Evolutionary conservation across 2,113 vertebrate genomes (phyloP).

Genomic region (Maccullochella peelii): DNA sequence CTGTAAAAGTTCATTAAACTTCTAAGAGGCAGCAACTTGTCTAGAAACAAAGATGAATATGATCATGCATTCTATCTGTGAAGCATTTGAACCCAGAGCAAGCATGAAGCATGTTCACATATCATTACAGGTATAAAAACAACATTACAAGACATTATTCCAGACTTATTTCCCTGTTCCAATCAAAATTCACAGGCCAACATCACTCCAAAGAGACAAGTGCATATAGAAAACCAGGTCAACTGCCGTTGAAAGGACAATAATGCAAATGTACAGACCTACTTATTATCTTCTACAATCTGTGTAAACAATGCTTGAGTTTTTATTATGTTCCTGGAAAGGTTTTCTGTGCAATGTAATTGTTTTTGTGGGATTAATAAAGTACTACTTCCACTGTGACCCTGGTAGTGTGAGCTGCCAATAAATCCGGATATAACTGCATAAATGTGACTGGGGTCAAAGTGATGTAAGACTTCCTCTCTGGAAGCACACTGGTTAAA

Average conservation of each 20-base stretch:
- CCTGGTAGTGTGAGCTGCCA: background rate
- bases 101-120: background rate
- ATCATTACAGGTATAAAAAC: background rate
- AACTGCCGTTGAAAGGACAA: background rate
- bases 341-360: background rate
- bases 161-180: background rate
- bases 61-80: background rate
- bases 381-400: background rate
- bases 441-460: constrained; percentile 19
- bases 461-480: constrained; percentile 22
- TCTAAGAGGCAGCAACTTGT: background rate
- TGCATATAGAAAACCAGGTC: background rate
- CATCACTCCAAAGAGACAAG: background rate
- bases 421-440: constrained; percentile 24
- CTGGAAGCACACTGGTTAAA: constrained; percentile 56
- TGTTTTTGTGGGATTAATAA: background rate
- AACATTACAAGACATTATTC: background rate
- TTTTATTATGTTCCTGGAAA: background rate
- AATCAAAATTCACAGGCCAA: background rate
- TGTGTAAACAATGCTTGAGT: background rate
- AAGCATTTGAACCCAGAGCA: background rate
- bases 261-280: constrained; percentile 7
- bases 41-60: background rate
- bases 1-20: background rate
- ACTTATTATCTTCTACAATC: background rate